Evolutionary conservation across 1,140 invertebrate genomes (phyloP).

Genomic region (Danaus melanippus): DNA sequence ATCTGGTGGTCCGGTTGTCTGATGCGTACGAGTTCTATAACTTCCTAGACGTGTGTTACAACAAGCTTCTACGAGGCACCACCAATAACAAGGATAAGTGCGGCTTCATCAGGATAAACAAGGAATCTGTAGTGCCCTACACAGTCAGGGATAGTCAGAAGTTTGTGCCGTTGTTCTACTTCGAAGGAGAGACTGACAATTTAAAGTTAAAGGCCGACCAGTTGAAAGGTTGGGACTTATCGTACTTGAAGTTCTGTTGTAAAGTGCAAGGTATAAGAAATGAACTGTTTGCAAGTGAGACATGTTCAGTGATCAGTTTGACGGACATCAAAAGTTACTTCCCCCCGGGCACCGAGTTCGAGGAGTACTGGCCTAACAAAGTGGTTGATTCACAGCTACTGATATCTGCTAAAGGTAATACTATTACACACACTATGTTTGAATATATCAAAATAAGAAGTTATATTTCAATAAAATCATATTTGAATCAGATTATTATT

Average conservation of each 20-base stretch:
- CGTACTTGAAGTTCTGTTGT: constrained; percentile 94
- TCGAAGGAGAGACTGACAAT: constrained; percentile 93
- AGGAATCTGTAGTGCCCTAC: constrained; percentile 94
- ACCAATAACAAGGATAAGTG: constrained; percentile 84
- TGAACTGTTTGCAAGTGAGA: constrained; percentile 91
- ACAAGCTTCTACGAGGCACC: constrained; percentile 80
- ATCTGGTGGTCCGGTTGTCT: constrained; percentile 88
- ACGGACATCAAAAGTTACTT: constrained; percentile 93
- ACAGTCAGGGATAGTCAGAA: constrained; percentile 87
- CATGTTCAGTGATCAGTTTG: constrained; percentile 89
- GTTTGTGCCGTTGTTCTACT: constrained; percentile 95
- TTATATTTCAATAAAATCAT: no score
- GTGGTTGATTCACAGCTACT: constrained; percentile 83
- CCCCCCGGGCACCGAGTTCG: constrained; percentile 88
- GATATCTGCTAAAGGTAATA: constrained; percentile 75
- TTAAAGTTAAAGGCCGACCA: constrained; percentile 87
- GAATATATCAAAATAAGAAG: no score
- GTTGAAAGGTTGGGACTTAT: constrained; percentile 91
- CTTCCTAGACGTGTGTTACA: constrained; percentile 90
- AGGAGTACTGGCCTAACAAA: constrained; percentile 93
- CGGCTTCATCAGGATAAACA: constrained; percentile 95
- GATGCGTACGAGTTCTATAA: constrained; percentile 94
- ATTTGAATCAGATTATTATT: no score
- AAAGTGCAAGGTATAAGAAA: constrained; percentile 94
- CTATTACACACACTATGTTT: no score